phyloP scores from a whole-genome alignment of 1,140 invertebrate genomes.

The Dendrolimus kikuchii region DNA sequence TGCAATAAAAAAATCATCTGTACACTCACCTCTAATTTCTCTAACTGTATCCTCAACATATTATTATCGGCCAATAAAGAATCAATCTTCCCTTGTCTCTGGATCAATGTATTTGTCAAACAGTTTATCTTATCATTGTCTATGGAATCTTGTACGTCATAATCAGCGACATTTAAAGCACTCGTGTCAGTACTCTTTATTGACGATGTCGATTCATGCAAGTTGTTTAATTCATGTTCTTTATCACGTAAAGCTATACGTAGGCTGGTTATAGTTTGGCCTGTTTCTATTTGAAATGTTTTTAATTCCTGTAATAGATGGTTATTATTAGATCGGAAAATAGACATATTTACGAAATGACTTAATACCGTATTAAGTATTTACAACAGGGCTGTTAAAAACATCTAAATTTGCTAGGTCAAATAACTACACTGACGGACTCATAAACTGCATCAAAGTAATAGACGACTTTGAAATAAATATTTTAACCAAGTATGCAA shows the following conservation, averaged over 20 bases:
- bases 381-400: too few species aligned
- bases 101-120: conserved; percentile 84
- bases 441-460: too few species aligned
- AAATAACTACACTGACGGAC: too few species aligned
- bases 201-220: conserved; percentile 28
- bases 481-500: too few species aligned
- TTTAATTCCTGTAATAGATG: conserved; percentile 39
- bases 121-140: conserved; percentile 47
- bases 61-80: conserved; percentile 85
- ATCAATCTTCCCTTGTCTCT: conserved; percentile 86
- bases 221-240: conserved; percentile 36
- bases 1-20: too few species aligned
- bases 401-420: too few species aligned
- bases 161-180: conserved; percentile 76
- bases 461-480: too few species aligned
- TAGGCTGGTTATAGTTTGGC: conserved; percentile 42
- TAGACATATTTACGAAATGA: not conserved
- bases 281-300: conserved; percentile 35
- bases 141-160: conserved; percentile 46
- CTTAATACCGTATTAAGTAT: too few species aligned
- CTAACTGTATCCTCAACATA: conserved; percentile 83
- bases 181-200: conserved; percentile 29
- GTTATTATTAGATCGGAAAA: not conserved
- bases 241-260: conserved; percentile 35
- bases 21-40: conserved; percentile 80